Conservation (phyloP, 2,888 invertebrate genomes). For the Eilema caniola region DNA sequence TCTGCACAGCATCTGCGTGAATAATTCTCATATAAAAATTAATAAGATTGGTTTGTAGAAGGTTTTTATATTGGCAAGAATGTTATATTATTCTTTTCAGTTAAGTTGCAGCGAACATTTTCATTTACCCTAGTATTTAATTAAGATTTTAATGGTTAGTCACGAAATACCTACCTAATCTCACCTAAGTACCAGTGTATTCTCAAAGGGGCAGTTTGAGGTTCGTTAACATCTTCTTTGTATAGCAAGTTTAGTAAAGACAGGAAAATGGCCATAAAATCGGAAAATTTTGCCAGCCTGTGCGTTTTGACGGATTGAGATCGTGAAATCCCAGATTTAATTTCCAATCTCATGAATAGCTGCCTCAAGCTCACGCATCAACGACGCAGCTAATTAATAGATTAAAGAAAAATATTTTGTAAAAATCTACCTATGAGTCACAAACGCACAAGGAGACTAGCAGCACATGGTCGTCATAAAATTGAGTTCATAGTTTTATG, state of each 20-base stretch:
- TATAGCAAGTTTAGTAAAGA: too few relatives aligned
- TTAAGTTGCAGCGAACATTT: too few relatives aligned
- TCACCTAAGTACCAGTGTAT: too few relatives aligned
- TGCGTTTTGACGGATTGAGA: neutral
- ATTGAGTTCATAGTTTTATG: conserved; percentile 20
- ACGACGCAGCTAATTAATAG: neutral
- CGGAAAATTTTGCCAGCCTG: neutral
- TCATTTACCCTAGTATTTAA: too few relatives aligned
- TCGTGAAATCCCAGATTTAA: neutral
- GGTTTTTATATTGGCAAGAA: neutral
- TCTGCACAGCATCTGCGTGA: neutral
- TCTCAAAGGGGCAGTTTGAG: too few relatives aligned
- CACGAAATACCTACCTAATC: too few relatives aligned
- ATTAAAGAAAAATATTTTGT: neutral
- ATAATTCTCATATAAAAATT: neutral
- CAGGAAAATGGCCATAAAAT: neutral
- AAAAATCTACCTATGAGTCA: neutral
- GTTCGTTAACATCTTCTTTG: too few relatives aligned
- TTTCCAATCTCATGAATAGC: neutral
- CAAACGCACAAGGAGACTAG: neutral
- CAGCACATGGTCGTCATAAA: conserved; percentile 13
- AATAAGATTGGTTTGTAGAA: neutral
- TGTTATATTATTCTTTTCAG: neutral
- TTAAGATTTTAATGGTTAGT: too few relatives aligned
- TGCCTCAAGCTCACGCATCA: neutral